phyloP scores from a whole-genome alignment of 2,888 invertebrate genomes.

The Meteorus colon region DNA sequence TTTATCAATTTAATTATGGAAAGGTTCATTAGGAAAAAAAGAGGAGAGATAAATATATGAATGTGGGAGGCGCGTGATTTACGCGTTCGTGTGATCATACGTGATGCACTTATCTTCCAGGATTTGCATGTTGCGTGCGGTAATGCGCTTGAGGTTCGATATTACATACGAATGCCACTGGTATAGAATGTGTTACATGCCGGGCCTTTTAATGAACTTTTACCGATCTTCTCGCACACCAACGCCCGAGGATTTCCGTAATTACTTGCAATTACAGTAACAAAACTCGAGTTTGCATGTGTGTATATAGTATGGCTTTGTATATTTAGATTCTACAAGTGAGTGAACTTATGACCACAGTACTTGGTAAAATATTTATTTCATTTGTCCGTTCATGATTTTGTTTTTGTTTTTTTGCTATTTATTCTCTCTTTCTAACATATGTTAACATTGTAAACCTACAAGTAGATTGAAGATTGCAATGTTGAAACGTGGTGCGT shows the following conservation, averaged over 20 bases:
- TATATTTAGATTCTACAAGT: neutral
- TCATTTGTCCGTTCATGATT: neutral
- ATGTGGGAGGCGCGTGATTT: constrained; percentile 56
- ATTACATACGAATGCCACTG: constrained; percentile 46
- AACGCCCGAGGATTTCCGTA: constrained; percentile 16
- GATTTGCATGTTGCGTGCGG: constrained; percentile 67
- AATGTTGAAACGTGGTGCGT: constrained; percentile 1
- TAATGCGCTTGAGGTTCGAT: constrained; percentile 29
- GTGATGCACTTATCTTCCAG: constrained; percentile 55
- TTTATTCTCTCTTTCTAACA: constrained; percentile 3
- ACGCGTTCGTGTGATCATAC: constrained; percentile 52
- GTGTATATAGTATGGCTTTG: neutral
- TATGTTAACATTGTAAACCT: neutral
- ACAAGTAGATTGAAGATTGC: neutral
- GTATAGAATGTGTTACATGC: constrained; percentile 46
- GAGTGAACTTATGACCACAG: neutral
- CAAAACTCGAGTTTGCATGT: constrained; percentile 20
- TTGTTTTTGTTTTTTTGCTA: constrained; percentile 16
- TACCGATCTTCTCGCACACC: constrained; percentile 14
- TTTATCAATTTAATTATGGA: constrained; percentile 53
- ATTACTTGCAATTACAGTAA: constrained; percentile 22
- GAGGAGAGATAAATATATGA: constrained; percentile 49
- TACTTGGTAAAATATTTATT: neutral
- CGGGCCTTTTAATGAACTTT: constrained; percentile 11
- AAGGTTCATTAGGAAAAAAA: constrained; percentile 28